Percentiles rank a stretch among this genome's conserved stretches.
These are phyloP conservation scores for Pygoscelis antarcticus DNA, from an alignment of 2,113 vertebrate genomes.

Conservation along the genomic window DNA sequence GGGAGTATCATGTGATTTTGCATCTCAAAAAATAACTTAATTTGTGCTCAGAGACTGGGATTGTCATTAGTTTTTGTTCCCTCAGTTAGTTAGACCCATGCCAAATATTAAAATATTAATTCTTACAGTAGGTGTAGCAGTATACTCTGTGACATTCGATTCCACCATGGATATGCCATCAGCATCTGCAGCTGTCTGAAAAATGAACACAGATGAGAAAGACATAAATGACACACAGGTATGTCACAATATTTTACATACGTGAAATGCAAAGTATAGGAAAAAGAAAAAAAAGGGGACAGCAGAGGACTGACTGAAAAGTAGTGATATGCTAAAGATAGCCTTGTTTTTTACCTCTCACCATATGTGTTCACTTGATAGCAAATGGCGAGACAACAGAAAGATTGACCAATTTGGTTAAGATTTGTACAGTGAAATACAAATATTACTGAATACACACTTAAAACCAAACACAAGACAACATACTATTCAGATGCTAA, in stretches of 20 bases:
- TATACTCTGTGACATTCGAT: slow-evolving; percentile 48
- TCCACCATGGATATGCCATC: slow-evolving; percentile 80
- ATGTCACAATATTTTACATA: background rate
- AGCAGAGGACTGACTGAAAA: background rate
- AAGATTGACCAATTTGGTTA: background rate
- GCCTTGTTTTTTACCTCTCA: background rate
- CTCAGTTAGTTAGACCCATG: background rate
- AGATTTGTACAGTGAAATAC: background rate
- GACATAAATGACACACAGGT: background rate
- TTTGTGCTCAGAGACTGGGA: background rate
- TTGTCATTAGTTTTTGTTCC: background rate
- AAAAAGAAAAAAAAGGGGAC: background rate
- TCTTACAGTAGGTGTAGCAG: slow-evolving; percentile 71
- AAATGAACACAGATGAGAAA: background rate
- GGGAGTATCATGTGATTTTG: background rate
- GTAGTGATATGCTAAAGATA: background rate
- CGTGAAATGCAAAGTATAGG: background rate
- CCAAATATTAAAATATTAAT: background rate
- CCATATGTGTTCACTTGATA: background rate
- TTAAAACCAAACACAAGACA: background rate
- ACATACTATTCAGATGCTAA: background rate
- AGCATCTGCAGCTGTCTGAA: slow-evolving; percentile 71
- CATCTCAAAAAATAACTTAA: background rate
- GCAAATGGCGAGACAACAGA: background rate
- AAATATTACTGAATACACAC: background rate